phyloP scores from a whole-genome alignment of 2,888 invertebrate species.

The Limnephilus marmoratus region DNA sequence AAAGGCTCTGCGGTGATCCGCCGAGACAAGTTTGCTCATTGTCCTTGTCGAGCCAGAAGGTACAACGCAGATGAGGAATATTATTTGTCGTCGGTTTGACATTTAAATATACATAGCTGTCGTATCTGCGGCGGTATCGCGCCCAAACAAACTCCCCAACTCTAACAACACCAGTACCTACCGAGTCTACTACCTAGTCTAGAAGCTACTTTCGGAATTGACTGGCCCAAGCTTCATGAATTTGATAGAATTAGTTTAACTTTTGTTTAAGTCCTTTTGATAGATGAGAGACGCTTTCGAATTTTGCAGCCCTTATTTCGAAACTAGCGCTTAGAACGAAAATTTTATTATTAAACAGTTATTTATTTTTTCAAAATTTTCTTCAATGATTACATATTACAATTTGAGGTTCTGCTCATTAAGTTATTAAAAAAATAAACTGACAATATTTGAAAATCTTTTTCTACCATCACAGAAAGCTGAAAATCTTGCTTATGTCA shows the following conservation, averaged over 20 bases:
- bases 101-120: slow-evolving; percentile 51
- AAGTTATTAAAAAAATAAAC: too few species aligned
- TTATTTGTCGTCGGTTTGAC: slow-evolving; percentile 50
- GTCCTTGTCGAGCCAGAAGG: slow-evolving; percentile 54
- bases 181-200: neutral
- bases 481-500: too few species aligned
- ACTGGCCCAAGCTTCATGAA: neutral
- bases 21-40: slow-evolving; percentile 18
- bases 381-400: too few species aligned
- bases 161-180: neutral
- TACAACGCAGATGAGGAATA: slow-evolving; percentile 32
- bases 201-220: neutral
- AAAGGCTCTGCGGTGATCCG: neutral
- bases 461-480: too few species aligned
- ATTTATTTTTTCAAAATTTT: too few species aligned
- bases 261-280: neutral
- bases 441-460: too few species aligned
- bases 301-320: neutral
- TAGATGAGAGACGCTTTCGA: neutral
- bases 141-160: neutral
- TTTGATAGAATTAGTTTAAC: neutral
- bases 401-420: too few species aligned
- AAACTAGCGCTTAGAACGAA: neutral
- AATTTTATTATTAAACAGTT: neutral
- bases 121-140: slow-evolving; percentile 9